phyloP scores from a whole-genome alignment of 2,113 vertebrate genomes.

The Maccullochella peelii region DNA sequence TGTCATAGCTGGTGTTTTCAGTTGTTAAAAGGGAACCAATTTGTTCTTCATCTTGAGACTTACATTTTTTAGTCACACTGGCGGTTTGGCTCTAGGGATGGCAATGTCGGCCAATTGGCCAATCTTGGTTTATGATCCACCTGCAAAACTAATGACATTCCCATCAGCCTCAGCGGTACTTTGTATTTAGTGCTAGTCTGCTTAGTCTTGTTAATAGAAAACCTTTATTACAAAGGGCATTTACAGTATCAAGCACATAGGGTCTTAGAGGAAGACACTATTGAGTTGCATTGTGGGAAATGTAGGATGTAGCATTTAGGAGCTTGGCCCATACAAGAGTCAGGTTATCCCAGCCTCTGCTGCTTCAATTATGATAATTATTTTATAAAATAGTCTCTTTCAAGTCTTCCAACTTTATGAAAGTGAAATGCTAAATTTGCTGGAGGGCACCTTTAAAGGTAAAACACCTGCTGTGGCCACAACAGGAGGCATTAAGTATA shows the following conservation, averaged over 20 bases:
- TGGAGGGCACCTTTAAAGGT: not conserved
- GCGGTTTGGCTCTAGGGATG: not conserved
- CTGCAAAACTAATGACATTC: no score
- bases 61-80: not conserved
- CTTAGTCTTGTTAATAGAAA: no score
- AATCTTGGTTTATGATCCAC: no score
- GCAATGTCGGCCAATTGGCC: not conserved
- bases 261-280: not conserved
- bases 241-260: no score
- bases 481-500: not conserved
- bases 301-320: not conserved
- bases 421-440: not conserved
- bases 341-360: not conserved
- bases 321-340: not conserved
- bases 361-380: not conserved
- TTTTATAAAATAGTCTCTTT: not conserved
- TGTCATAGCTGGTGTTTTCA: not conserved
- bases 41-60: not conserved
- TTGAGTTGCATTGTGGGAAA: slow-evolving; percentile 7
- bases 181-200: no score
- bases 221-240: no score
- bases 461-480: not conserved
- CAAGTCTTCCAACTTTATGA: not conserved
- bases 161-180: no score
- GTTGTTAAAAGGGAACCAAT: not conserved